Percentiles rank a stretch among this genome's conserved stretches.
Conservation (phyloP, 2,888 invertebrate genomes). For the Leptogaster cylindrica region DNA sequence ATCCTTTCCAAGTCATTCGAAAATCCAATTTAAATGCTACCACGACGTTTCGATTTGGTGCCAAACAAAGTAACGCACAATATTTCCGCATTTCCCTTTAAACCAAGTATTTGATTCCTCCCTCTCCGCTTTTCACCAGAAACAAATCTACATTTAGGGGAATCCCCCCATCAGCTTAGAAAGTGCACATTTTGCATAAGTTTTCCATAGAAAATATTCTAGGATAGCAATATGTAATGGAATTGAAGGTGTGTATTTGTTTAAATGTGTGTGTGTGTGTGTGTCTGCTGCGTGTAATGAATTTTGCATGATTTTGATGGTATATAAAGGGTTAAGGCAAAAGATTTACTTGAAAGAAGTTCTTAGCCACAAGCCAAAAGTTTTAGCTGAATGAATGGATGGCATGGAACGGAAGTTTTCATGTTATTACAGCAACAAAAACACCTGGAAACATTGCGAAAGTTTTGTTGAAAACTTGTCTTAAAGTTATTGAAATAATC, state of each 20-base stretch:
- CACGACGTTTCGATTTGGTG: not conserved
- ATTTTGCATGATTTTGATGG: constrained; percentile 22
- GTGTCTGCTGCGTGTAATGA: constrained; percentile 26
- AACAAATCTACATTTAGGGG: not conserved
- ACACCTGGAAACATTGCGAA: constrained; percentile 18
- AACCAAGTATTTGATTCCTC: not conserved
- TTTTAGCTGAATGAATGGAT: constrained; percentile 17
- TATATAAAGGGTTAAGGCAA: constrained; percentile 20
- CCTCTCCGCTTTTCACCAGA: not conserved
- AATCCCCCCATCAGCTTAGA: not conserved
- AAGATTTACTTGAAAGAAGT: constrained; percentile 20
- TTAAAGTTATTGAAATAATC: no score
- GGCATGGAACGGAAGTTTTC: constrained; percentile 26
- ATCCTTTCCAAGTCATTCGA: constrained; percentile 28
- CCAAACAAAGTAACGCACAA: constrained; percentile 28
- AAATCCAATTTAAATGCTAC: constrained; percentile 30
- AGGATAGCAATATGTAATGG: no score
- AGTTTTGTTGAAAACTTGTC: constrained; percentile 26
- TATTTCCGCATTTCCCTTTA: not conserved
- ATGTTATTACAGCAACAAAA: constrained; percentile 25
- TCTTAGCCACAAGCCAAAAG: constrained; percentile 18
- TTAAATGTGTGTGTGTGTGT: constrained; percentile 15
- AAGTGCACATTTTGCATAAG: constrained; percentile 15
- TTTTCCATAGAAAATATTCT: no score
- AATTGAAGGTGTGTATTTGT: no score